These are phyloP conservation scores for Xenopus borealis DNA, from an alignment of 2,113 vertebrate genomes.

Conservation along the genomic window DNA sequence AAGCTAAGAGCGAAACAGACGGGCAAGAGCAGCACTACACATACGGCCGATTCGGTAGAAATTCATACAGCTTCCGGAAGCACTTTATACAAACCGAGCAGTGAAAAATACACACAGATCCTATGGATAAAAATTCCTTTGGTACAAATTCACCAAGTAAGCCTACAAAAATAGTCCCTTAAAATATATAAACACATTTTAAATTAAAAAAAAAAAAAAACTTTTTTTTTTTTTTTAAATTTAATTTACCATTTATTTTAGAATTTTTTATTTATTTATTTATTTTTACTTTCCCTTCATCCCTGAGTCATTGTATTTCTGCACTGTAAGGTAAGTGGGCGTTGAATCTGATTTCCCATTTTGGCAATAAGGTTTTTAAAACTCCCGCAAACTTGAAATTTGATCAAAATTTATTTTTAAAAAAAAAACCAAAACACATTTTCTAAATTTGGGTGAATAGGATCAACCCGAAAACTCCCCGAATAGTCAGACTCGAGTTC, in stretches of 20 bases:
- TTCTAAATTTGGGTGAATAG: too few species aligned
- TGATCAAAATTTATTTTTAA: too few species aligned
- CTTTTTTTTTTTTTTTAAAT: slow-evolving; percentile 19
- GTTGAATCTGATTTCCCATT: too few species aligned
- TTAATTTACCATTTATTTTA: slow-evolving; percentile 35
- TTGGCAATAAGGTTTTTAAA: too few species aligned
- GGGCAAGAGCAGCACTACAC: slow-evolving; percentile 20
- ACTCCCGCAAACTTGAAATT: too few species aligned
- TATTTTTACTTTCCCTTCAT: not conserved
- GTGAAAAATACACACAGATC: slow-evolving; percentile 41
- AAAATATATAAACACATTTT: slow-evolving; percentile 54
- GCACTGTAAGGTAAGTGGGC: slow-evolving; percentile 2
- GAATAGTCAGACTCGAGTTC: too few species aligned
- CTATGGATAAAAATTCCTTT: slow-evolving; percentile 53
- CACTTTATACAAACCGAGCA: slow-evolving; percentile 47
- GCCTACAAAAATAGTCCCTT: slow-evolving; percentile 58
- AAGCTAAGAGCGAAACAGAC: slow-evolving; percentile 3
- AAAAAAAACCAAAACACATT: too few species aligned
- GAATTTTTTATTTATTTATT: not conserved
- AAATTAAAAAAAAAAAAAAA: slow-evolving; percentile 57
- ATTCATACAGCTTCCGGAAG: slow-evolving; percentile 32
- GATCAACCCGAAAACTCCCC: too few species aligned
- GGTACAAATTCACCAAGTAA: slow-evolving; percentile 48
- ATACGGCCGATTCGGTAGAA: slow-evolving; percentile 9
- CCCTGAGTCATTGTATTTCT: slow-evolving; percentile 7